Evolutionary conservation across 2,797 vertebrate genomes (phyloP), one percentile per base, ranked within the genome.

Genomic region (Apodemus agrarius): DNA sequence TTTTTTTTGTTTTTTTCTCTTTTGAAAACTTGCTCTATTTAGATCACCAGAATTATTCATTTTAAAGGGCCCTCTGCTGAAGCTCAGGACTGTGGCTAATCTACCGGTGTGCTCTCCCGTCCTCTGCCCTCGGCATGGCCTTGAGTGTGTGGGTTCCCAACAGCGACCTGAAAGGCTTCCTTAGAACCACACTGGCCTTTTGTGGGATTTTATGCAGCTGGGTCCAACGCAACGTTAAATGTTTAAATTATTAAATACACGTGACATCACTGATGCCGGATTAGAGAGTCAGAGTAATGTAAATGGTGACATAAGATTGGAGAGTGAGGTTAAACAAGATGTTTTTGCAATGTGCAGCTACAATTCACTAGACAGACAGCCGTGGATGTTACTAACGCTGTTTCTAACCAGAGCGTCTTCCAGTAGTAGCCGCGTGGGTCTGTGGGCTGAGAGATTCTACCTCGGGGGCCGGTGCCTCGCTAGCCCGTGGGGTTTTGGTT

Each of bases 211-310:
- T 89, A 19, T 34, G 29, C 89, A 19, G 11, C 65, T 43, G 8
- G 87, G 57, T 49, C 78, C 40, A 72, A 29, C 90, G 37, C 40
- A 74, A n/a, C 80, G 94, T 88, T 92, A 86, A 84, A 57, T 49
- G 57, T 89, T 59, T 96, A 74, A 94, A 96, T 97, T 91, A 91
- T 93, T 79, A 83, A 93, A 65, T 43, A 83, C 49, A 34, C 19
- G 34, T 79, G 92, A 85, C 37, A 26, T 91, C 75, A 65, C 9
- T 17, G 78, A 67, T 72, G 74, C 49, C 34, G 19, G 74, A 69
- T 82, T 90, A 72, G 82, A 83, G 90, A 87, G 82, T 54, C 61
- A 88, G 91, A 76, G 52, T 59, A 72, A n/a, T 13, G n/a, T 1
- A 1, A 26, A 40, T 63, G 52, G 7, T 40, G 74, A 54, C 83